A percentile compares a stretch with the other conserved stretches of the same genome.
phyloP scores from a whole-genome alignment of 2,113 vertebrate genomes.

The Myrmophylax atrothorax region DNA sequence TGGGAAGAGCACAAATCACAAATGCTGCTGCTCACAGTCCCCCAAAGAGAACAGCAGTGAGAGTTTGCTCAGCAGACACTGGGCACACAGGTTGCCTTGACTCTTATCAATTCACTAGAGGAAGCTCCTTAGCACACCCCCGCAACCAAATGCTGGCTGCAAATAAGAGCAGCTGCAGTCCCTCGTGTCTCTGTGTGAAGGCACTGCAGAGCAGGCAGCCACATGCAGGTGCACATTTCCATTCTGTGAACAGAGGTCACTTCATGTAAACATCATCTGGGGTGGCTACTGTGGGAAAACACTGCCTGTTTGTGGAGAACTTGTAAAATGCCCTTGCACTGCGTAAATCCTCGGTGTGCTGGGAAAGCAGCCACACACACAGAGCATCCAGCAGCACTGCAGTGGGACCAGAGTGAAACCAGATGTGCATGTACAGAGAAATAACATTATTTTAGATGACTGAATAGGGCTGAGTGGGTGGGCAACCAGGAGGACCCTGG shows the following conservation, averaged over 20 bases:
- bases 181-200: neutral
- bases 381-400: conserved; percentile 73
- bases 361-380: conserved; percentile 80
- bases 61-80: neutral
- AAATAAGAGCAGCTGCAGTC: neutral
- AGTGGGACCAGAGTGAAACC: conserved; percentile 77
- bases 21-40: neutral
- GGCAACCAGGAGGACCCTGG: conserved; percentile 66
- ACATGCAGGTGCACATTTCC: conserved; percentile 49
- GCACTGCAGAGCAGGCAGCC: neutral
- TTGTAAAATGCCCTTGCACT: conserved; percentile 77
- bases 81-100: neutral
- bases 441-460: conserved; percentile 78
- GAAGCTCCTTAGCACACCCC: neutral
- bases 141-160: neutral
- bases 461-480: conserved; percentile 76
- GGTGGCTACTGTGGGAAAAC: conserved; percentile 72
- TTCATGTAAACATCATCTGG: neutral
- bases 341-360: conserved; percentile 72
- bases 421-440: conserved; percentile 74
- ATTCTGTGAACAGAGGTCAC: conserved; percentile 24
- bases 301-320: conserved; percentile 64
- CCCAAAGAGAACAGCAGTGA: neutral
- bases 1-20: neutral
- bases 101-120: neutral